phyloP scores from a whole-genome alignment of 2,888 invertebrate species.

The Cosmia trapezina region DNA sequence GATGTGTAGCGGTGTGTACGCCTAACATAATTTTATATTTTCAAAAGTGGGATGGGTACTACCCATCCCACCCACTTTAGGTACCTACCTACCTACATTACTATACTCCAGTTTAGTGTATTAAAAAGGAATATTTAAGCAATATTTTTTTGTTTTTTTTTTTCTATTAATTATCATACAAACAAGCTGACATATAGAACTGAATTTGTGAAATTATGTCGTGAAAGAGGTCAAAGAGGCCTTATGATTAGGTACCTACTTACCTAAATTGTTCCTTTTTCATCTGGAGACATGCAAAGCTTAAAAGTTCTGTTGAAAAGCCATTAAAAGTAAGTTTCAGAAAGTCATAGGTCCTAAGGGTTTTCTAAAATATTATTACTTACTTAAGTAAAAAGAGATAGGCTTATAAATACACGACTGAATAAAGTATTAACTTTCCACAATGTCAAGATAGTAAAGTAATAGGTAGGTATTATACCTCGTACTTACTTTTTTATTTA shows the following conservation, averaged over 20 bases:
- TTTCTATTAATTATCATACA: neutral
- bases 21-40: neutral
- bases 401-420: neutral
- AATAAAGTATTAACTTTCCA: neutral
- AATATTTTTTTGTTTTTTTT: neutral
- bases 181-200: neutral
- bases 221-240: too few relatives aligned
- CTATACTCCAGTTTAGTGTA: neutral
- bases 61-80: too few relatives aligned
- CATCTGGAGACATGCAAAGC: conserved; percentile 22
- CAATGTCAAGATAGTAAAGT: neutral
- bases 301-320: conserved; percentile 40
- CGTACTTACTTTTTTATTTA: too few relatives aligned
- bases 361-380: conserved; percentile 26
- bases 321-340: conserved; percentile 36
- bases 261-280: conserved; percentile 9
- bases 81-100: neutral
- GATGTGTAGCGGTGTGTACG: too few relatives aligned
- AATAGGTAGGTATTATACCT: too few relatives aligned
- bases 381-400: conserved; percentile 2
- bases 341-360: conserved; percentile 24
- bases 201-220: neutral
- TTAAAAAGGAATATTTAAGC: neutral
- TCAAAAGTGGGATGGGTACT: neutral
- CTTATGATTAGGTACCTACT: neutral